These are phyloP conservation scores for Hoplias malabaricus DNA, from an alignment of 2,113 vertebrate species.

Conservation along the genomic window DNA sequence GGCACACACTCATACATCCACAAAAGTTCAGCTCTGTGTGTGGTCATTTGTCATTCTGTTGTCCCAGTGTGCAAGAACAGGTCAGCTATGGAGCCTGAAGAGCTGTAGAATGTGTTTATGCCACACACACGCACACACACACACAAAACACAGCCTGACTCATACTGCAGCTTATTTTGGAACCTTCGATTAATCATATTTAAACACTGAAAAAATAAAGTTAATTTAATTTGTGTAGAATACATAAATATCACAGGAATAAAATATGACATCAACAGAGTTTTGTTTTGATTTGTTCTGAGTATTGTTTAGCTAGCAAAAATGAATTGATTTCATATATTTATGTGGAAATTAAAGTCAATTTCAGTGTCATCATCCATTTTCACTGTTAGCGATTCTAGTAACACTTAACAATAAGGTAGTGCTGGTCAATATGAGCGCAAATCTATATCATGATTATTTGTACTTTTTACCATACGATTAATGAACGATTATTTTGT, in stretches of 20 bases:
- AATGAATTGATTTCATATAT: neutral
- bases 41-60: neutral
- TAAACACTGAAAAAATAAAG: neutral
- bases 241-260: neutral
- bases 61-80: neutral
- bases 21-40: neutral
- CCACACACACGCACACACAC: neutral
- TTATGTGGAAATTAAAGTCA: no score
- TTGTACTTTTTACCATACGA: no score
- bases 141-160: neutral
- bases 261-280: neutral
- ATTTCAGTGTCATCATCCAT: no score
- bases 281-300: neutral
- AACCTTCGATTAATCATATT: slow-evolving; percentile 14
- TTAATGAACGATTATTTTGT: no score
- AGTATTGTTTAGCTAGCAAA: neutral
- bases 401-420: no score
- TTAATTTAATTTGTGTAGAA: neutral
- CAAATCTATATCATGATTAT: no score
- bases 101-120: neutral
- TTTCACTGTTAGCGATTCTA: no score
- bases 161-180: slow-evolving; percentile 10
- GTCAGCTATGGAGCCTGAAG: neutral
- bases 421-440: no score
- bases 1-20: neutral